Evolutionary conservation across 2,797 vertebrate genomes (phyloP), one percentile per base, ranked within the genome.

Genomic region (Phrynocephalus guinanensis): DNA sequence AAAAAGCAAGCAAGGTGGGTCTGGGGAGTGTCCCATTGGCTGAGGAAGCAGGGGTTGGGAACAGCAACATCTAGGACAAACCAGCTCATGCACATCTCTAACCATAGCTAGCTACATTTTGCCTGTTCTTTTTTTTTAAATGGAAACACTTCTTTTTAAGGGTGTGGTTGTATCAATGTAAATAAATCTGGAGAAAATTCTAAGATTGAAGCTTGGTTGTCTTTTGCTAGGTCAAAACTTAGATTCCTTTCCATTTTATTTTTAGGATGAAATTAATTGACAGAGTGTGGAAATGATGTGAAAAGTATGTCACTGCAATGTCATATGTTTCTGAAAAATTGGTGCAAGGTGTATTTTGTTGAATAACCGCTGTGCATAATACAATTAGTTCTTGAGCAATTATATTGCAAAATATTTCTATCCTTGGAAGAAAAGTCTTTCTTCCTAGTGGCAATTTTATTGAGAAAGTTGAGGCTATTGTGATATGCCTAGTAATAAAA

Each of bases 401-500:
- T 3, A 1, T 52, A 3, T 20, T 26, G 85, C 86, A 91, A 79
- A 79, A 38, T 0, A 0, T 1, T 8, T 56, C 76, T 68, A 88
- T 89, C 22, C 38, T 85, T 90, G 38, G 20, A 79, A 2, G 5
- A 87, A 75, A 79, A 84, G 60, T 81, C 81, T 28, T 24, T 68
- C 82, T 85, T 85, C 13, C 79, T 82, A 63, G 10, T 0, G 75
- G 9, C 5, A 68, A 86, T 70, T 90, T 20, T 86, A 38, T 70
- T 3, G n/a, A 60, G 85, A 91, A 84, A 5, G 4, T 82, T 89
- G 83, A 86, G 63, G 30, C 15, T 28, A 1, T 63, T 87, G 77
- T 83, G 9, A 85, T 92, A 52, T 26, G 7, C 8, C 52, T 85
- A 88, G 5, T 88, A 92, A 87, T 88, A 86, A 90, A 85, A 88